These are phyloP conservation scores for Eleutherodactylus coqui DNA, from an alignment of 2,797 vertebrate genomes.

Conservation along the genomic window DNA sequence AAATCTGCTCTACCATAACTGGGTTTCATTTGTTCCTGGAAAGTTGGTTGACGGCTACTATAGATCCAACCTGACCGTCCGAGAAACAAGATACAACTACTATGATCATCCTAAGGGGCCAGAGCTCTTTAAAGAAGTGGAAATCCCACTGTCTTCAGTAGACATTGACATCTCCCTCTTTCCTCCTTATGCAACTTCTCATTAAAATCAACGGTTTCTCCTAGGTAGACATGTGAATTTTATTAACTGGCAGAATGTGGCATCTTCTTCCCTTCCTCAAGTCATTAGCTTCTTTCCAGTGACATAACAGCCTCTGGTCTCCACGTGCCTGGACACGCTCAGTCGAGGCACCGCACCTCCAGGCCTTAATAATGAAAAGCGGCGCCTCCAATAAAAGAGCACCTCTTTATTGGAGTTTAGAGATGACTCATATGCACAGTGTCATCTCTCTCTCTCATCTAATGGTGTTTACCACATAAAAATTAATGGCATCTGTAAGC, in stretches of 20 bases:
- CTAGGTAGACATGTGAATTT: constrained; percentile 21
- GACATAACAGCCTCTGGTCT: constrained; percentile 27
- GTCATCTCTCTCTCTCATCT: constrained; percentile 47
- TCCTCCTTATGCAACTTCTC: neutral
- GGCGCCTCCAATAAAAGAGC: constrained; percentile 13
- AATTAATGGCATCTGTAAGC: constrained; percentile 59
- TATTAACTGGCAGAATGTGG: constrained; percentile 12
- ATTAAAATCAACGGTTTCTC: neutral
- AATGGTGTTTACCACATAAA: constrained; percentile 62
- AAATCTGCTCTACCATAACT: no score
- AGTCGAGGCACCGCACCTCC: constrained; percentile 23
- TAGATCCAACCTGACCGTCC: no score
- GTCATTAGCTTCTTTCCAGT: constrained; percentile 46
- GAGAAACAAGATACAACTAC: no score
- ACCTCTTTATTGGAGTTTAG: constrained; percentile 54
- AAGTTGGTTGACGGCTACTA: no score
- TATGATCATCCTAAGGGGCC: no score
- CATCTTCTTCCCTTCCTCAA: constrained; percentile 23
- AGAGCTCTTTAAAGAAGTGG: no score
- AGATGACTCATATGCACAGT: constrained; percentile 50
- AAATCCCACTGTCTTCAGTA: no score
- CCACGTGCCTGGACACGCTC: constrained; percentile 47
- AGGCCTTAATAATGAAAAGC: constrained; percentile 52
- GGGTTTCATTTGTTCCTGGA: no score
- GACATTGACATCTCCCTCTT: neutral